Percentiles rank a stretch among this genome's conserved stretches.
Conservation (phyloP, 2,113 vertebrate species). For the Emydocephalus ijimae region DNA sequence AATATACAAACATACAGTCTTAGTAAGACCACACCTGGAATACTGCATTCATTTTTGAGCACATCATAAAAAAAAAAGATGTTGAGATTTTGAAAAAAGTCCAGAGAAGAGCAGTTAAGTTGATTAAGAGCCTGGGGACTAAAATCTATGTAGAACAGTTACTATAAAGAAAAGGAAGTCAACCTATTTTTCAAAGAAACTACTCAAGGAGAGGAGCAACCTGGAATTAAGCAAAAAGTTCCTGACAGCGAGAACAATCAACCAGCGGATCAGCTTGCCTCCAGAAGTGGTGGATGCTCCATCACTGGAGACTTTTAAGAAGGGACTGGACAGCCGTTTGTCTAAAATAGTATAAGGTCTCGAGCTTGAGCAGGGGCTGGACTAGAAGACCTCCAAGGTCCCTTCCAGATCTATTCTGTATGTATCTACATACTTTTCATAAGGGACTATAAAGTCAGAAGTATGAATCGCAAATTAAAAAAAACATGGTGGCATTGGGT, state of each 20-base stretch:
- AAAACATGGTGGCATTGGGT: too few species aligned
- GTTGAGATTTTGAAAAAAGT: neutral
- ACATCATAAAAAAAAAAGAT: neutral
- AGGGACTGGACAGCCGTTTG: neutral
- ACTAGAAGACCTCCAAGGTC: neutral
- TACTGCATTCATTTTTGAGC: neutral
- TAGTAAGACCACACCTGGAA: neutral
- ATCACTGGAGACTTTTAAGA: neutral
- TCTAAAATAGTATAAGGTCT: too few species aligned
- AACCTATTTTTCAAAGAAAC: neutral
- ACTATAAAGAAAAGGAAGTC: neutral
- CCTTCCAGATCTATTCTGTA: neutral
- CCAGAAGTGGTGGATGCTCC: neutral
- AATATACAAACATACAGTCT: neutral
- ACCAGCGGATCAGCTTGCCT: neutral
- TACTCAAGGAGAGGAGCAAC: too few species aligned
- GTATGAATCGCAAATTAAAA: neutral
- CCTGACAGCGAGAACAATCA: neutral
- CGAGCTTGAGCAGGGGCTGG: too few species aligned
- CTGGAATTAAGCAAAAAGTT: neutral
- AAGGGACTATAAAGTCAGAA: neutral
- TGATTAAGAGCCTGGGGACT: neutral
- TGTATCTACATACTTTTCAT: neutral
- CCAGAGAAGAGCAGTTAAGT: neutral
- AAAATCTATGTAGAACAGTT: neutral